Evolutionary conservation across 2,888 invertebrate species (phyloP).

Genomic region (Labia minor): DNA sequence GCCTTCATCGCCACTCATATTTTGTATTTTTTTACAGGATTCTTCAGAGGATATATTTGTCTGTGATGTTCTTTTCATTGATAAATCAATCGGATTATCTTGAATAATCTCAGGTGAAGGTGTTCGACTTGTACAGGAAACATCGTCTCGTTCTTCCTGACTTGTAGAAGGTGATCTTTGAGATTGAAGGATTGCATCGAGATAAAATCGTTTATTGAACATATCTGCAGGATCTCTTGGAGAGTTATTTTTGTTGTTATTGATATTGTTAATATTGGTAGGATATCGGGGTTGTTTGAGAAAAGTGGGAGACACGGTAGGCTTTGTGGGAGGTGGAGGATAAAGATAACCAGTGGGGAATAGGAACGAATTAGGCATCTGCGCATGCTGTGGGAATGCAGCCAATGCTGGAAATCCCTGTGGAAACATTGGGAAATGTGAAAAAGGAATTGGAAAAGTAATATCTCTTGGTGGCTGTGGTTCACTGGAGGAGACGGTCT

Average conservation of each 20-base stretch:
- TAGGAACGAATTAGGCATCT: not conserved
- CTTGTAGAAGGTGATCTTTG: constrained; percentile 43
- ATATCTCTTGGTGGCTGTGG: not conserved
- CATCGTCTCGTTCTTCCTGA: not conserved
- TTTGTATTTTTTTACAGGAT: constrained; percentile 9
- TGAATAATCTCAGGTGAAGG: constrained; percentile 18
- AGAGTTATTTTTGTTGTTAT: constrained; percentile 21
- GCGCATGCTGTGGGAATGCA: not conserved
- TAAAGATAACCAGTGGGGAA: not conserved
- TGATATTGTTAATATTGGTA: constrained; percentile 19
- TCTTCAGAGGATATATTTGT: not conserved
- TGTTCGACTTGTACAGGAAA: not conserved
- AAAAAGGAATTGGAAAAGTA: not conserved
- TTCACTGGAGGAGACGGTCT: not conserved
- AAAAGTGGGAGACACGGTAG: constrained; percentile 33
- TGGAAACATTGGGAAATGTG: not conserved
- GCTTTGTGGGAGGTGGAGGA: constrained; percentile 30
- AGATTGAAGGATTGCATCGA: constrained; percentile 64
- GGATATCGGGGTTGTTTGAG: not conserved
- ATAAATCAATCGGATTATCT: constrained; percentile 27
- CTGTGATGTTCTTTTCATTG: constrained; percentile 24
- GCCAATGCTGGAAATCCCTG: not conserved
- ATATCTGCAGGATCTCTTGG: constrained; percentile 42
- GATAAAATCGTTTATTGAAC: constrained; percentile 57
- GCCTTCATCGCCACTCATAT: constrained; percentile 14